Base-by-base conservation (phyloP, 2,113 vertebrate genomes). In the Noctilio leporinus region DNA sequence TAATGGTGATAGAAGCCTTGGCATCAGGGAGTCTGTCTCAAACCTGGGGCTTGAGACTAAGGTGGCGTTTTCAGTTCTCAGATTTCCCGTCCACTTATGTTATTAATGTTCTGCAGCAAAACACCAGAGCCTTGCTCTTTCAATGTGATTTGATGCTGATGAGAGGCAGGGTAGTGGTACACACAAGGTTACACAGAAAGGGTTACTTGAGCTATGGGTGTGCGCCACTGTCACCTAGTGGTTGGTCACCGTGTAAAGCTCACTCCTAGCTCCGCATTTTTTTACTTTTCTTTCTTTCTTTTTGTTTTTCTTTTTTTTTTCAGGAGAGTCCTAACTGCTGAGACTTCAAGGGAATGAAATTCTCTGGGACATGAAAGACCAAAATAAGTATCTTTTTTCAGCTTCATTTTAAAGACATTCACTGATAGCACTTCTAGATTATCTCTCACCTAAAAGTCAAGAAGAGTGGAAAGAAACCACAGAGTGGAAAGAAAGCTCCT, bases 81-180 rank as follows among this genome's bases (percentile, higher is more conserved):
- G 4, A 70, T 95, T 96, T 88, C 86, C 51, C 22, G 69, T 91
- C 65, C 59, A 93, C 26, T 89, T 95, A 76, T 51, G 59, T 89
- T 86, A 94, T 95, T 96, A 91, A 83, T 45, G 49, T 69, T 88
- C 84, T 62, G 78, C 77, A 91, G 64, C 80, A 88, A 64, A 96
- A 93, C 70, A 95, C 19, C 89, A 87, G 76, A 96, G 49, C 90
- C 84, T 97, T 95, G 94, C 59, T 95, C 95, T 97, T 96, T 92
- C 35, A 0, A 30, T 9, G 76, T 7, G 47, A 87, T 81, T 82
- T 73, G 72, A 38, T 81, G 77, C 57, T 83, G 30, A 73, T 35
- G 69, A 33, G 47, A 64, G 28, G 69, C 76, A 51, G 49, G 19
- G 11, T 30, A 5, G 28, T 84, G 43, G 20, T 20, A 3, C 8